These are phyloP conservation scores for Drosophila vallismaia DNA, from an alignment of 2,888 invertebrate species.

Conservation along the genomic window DNA sequence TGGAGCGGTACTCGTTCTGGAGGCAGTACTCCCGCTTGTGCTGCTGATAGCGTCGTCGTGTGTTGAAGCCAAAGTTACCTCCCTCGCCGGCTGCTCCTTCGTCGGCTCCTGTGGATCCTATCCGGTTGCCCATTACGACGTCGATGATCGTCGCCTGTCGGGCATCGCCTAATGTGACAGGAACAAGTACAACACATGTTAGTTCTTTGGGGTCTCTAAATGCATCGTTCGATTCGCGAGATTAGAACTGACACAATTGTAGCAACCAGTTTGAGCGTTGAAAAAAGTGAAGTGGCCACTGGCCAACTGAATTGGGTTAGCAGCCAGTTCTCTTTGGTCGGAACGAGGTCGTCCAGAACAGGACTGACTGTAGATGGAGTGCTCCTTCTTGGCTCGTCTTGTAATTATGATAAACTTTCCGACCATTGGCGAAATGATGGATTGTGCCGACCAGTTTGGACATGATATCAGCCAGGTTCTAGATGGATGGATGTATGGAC, in stretches of 20 bases:
- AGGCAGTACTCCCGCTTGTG: slow-evolving; percentile 67
- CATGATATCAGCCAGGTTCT: slow-evolving; percentile 23
- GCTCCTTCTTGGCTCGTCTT: slow-evolving; percentile 16
- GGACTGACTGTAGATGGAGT: slow-evolving; percentile 42
- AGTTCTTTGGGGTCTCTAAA: background rate
- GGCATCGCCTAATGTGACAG: slow-evolving; percentile 70
- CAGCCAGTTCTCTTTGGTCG: slow-evolving; percentile 48
- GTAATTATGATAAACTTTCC: slow-evolving; percentile 67
- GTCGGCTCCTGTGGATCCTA: slow-evolving; percentile 21
- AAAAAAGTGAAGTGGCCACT: slow-evolving; percentile 73
- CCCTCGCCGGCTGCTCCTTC: slow-evolving; percentile 39
- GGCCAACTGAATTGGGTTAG: slow-evolving; percentile 70
- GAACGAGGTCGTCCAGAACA: slow-evolving; percentile 59
- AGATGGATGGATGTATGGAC: slow-evolving; percentile 14
- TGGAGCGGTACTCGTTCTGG: slow-evolving; percentile 70
- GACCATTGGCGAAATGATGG: slow-evolving; percentile 40
- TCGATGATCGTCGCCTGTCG: slow-evolving; percentile 50
- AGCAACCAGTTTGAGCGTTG: slow-evolving; percentile 59
- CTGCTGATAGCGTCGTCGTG: slow-evolving; percentile 69
- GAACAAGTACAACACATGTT: slow-evolving; percentile 33
- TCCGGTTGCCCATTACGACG: slow-evolving; percentile 66
- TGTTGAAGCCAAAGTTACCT: slow-evolving; percentile 52
- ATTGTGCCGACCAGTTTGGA: slow-evolving; percentile 48
- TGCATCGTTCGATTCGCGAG: background rate
- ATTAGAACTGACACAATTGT: slow-evolving; percentile 47